Conservation (phyloP, 1,140 invertebrate species). For the Ctenoplectra terminalis region DNA sequence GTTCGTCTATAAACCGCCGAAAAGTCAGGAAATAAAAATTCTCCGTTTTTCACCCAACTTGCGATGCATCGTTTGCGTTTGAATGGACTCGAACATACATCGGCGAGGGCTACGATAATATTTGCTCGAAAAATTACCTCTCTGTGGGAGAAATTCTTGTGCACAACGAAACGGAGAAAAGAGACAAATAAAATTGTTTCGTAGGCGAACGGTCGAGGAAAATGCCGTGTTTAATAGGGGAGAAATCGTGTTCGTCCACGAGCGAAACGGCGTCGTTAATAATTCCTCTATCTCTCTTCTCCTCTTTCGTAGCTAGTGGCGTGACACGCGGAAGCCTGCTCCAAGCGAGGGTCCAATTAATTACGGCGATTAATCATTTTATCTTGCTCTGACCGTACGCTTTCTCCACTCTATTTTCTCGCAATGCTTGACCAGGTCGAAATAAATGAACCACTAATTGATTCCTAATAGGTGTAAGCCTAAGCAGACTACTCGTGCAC, state of each 20-base stretch:
- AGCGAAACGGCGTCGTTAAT: slow-evolving; percentile 54
- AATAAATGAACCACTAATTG: slow-evolving; percentile 58
- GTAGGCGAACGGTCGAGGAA: too few relatives aligned
- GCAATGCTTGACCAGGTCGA: background rate
- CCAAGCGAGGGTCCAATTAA: slow-evolving; percentile 55
- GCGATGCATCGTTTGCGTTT: background rate
- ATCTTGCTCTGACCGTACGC: slow-evolving; percentile 28
- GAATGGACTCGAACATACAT: background rate
- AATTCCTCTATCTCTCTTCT: slow-evolving; percentile 50
- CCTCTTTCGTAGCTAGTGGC: slow-evolving; percentile 22
- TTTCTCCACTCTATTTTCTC: slow-evolving; percentile 33
- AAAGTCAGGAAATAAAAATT: too few relatives aligned
- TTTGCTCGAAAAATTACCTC: slow-evolving; percentile 2
- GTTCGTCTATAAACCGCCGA: background rate
- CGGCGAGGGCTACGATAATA: background rate
- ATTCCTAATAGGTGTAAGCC: slow-evolving; percentile 44
- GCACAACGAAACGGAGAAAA: background rate
- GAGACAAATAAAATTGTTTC: slow-evolving; percentile 48
- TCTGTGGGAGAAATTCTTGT: background rate
- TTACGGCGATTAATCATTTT: slow-evolving; percentile 64
- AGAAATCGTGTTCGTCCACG: slow-evolving; percentile 36
- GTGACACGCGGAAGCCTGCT: slow-evolving; percentile 51
- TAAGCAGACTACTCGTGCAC: background rate
- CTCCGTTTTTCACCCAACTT: too few relatives aligned
- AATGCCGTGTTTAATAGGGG: slow-evolving; percentile 29